Evolutionary conservation across 1,140 invertebrate species (phyloP).

Genomic region (Matsumurasca onukii): DNA sequence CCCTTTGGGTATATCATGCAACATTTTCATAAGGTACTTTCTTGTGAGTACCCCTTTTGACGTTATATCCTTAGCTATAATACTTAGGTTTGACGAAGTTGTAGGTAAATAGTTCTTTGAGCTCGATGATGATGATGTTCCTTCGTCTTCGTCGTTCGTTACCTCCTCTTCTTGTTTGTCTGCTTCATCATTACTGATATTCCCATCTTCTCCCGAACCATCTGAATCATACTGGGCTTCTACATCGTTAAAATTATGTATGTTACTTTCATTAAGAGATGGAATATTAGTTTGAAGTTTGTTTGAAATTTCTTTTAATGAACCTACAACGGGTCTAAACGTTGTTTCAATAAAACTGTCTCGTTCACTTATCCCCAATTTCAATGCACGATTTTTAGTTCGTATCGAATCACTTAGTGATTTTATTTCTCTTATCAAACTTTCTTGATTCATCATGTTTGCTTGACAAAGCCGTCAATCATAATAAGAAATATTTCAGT

Average conservation of each 20-base stretch:
- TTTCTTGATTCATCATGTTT: conserved; percentile 7
- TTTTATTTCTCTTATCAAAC: conserved; percentile 9
- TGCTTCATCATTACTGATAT: no score
- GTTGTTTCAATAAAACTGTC: conserved; percentile 32
- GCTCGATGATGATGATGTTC: no score
- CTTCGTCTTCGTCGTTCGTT: no score
- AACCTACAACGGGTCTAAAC: conserved; percentile 11
- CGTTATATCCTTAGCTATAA: background rate
- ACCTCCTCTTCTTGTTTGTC: no score
- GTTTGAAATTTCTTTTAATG: background rate
- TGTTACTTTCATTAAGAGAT: background rate
- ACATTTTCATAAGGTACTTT: conserved; percentile 8
- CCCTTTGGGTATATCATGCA: background rate
- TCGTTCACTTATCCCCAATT: conserved; percentile 26
- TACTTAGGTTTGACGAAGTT: background rate
- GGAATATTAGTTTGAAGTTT: background rate
- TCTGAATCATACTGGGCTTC: no score
- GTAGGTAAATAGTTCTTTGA: no score
- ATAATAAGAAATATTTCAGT: conserved; percentile 5
- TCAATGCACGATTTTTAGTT: conserved; percentile 33
- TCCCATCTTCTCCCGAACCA: no score
- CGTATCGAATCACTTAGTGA: conserved; percentile 8
- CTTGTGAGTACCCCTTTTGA: background rate
- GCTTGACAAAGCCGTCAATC: background rate
- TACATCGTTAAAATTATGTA: background rate